A percentile compares a stretch with the other conserved stretches of the same genome.
Evolutionary conservation across 2,113 vertebrate species (phyloP).

Genomic region (Leptobrachium leishanense): DNA sequence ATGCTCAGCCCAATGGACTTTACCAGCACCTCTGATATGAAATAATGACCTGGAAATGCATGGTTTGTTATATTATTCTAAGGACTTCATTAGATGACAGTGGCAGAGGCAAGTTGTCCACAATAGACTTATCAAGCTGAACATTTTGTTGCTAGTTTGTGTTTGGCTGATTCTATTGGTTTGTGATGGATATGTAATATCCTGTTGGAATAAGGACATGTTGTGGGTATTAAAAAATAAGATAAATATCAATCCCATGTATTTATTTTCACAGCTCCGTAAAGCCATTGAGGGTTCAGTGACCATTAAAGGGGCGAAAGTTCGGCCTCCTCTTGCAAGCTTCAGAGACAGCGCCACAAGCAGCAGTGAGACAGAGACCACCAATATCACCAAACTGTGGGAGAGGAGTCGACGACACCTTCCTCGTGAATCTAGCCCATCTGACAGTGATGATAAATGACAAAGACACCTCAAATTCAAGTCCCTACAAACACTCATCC

Average conservation of each 20-base stretch:
- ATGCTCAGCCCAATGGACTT: too few relatives aligned
- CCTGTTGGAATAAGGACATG: too few relatives aligned
- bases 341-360: constrained; percentile 91
- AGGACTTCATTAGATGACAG: too few relatives aligned
- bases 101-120: too few relatives aligned
- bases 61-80: too few relatives aligned
- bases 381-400: constrained; percentile 91
- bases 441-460: constrained; percentile 82
- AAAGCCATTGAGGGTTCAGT: constrained; percentile 96
- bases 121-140: too few relatives aligned
- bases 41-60: too few relatives aligned
- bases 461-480: constrained; percentile 77
- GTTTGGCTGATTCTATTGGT: too few relatives aligned
- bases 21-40: too few relatives aligned
- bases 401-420: constrained; percentile 82
- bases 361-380: constrained; percentile 87
- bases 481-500: neutral
- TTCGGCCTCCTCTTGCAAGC: constrained; percentile 90
- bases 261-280: constrained; percentile 73
- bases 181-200: too few relatives aligned
- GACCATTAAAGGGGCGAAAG: constrained; percentile 89
- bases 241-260: neutral
- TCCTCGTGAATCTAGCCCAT: constrained; percentile 77
- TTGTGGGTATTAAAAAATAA: neutral
- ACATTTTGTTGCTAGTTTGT: too few relatives aligned